Evolutionary conservation across 37 sponge, comb jelly and placozoan species (phyloP), one percentile per base, ranked within the genome.

Genomic region (Spongilla lacustris): DNA sequence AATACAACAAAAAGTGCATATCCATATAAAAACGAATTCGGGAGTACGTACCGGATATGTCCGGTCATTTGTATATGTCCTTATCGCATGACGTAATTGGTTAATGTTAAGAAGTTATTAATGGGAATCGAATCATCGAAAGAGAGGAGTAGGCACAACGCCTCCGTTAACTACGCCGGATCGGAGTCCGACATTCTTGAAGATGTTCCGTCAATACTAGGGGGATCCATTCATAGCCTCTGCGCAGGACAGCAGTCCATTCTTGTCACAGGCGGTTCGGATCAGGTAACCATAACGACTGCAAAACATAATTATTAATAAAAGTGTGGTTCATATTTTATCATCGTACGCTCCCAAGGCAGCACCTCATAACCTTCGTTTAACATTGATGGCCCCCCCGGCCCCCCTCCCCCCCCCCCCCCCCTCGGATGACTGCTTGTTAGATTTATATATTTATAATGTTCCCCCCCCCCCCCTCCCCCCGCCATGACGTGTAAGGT

Each of bases 211-310:
- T 24, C 41, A 27, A 35, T 89, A 30, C 84, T 83, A 74, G 14
- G 73, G 10, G 84, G 74, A 27, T 84, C 89, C 67, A 89, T 89
- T n/a, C 84, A 83, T 67, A 69, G 66, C 28, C 72, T 89, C 27
- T 83, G 84, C 37, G 68, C 29, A 4, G 84, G 29, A 12, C 74
- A 83, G n/a, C 38, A 76, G 21, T 37, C 76, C 27, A 50, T 35
- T 35, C 71, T 89, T 0, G 23, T 77, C 26, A 78, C 84, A 1
- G 84, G 84, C 1, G 83, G 89, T 48, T 79, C 29, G 12, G 84
- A 89, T 32, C 67, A 83, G 73, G 89, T 89, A 27, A 48, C 70
- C 2, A 13, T 36, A 22, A 23, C 27, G 27, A 23, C 33, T 22
- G 36, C 13, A 41, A 41, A 41, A 41, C 3, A 3, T 9, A 41